Conservation (phyloP, 2,113 vertebrate genomes). For the Meriones unguiculatus region DNA sequence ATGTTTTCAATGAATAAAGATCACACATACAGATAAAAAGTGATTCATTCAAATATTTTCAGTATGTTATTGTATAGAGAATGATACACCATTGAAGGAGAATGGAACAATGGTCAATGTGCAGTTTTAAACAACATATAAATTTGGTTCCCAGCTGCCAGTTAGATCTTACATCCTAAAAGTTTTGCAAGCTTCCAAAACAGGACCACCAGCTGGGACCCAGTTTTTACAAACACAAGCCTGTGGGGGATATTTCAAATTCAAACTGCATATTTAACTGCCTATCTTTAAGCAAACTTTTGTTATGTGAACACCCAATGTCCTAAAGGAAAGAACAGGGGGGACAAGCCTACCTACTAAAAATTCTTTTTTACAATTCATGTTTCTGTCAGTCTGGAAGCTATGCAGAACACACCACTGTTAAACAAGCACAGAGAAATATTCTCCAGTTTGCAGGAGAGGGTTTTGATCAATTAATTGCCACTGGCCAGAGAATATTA, state of each 20-base stretch:
- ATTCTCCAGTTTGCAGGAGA: neutral
- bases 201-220: neutral
- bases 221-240: neutral
- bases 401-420: neutral
- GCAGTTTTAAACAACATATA: neutral
- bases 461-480: neutral
- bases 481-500: neutral
- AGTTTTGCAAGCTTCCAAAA: neutral
- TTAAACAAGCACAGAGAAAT: neutral
- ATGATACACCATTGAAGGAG: neutral
- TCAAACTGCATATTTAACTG: neutral
- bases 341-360: neutral
- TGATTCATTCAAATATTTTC: neutral
- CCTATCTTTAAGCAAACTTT: neutral
- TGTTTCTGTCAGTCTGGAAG: neutral
- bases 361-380: neutral
- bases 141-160: neutral
- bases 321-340: neutral
- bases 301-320: neutral
- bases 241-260: neutral
- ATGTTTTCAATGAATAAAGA: neutral
- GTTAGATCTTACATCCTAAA: neutral
- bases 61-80: neutral
- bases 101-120: neutral
- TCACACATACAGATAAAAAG: neutral